Conservation (phyloP, 1,140 invertebrate genomes). For the Globodera ellingtonae region DNA sequence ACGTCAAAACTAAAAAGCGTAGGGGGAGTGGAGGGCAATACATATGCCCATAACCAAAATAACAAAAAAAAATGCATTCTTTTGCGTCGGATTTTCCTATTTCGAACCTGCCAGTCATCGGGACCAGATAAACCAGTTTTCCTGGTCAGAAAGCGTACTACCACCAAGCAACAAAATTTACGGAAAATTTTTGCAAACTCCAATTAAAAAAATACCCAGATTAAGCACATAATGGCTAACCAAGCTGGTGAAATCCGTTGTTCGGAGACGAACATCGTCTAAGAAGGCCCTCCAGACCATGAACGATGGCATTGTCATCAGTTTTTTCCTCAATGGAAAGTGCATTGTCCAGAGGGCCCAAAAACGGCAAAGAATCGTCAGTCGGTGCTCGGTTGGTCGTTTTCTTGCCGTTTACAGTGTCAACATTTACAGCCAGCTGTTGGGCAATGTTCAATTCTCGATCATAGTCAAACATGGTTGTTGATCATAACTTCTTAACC, state of each 20-base stretch:
- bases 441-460: constrained; percentile 35
- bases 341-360: neutral
- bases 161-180: no score
- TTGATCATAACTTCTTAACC: neutral
- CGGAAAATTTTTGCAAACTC: no score
- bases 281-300: constrained; percentile 4
- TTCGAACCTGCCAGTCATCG: no score
- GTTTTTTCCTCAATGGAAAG: neutral
- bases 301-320: constrained; percentile 12
- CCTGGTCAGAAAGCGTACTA: no score
- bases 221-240: no score
- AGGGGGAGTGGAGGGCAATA: no score
- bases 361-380: neutral
- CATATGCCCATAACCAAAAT: no score
- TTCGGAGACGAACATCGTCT: neutral
- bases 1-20: no score
- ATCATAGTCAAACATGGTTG: constrained; percentile 39
- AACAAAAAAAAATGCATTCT: no score
- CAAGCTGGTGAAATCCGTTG: neutral
- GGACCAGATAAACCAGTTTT: no score
- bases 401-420: neutral
- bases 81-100: no score
- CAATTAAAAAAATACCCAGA: no score
- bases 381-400: neutral
- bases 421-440: constrained; percentile 22